Evolutionary conservation across 2,888 invertebrate species (phyloP).

Genomic region (Drosophila kambysellisi): DNA sequence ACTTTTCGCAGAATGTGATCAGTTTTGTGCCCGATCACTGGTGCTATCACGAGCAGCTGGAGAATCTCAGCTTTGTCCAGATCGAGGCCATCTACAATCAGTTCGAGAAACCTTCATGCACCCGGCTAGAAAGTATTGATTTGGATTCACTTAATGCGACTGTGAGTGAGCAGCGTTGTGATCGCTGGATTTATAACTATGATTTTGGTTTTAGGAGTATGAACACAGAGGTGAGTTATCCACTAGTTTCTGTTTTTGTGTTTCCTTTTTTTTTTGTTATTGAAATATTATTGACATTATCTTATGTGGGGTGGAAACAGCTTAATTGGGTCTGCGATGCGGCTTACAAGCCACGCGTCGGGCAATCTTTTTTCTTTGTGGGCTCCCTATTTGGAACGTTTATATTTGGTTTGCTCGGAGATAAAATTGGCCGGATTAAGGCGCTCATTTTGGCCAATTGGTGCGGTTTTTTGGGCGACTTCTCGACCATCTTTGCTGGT

Average conservation of each 20-base stretch:
- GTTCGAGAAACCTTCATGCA: constrained; percentile 79
- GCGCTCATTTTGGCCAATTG: constrained; percentile 86
- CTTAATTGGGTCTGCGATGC: constrained; percentile 87
- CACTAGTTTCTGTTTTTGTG: background rate
- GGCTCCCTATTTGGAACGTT: constrained; percentile 87
- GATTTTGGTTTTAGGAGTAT: constrained; percentile 87
- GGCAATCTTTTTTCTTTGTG: constrained; percentile 87
- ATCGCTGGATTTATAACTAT: constrained; percentile 87
- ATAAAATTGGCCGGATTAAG: constrained; percentile 86
- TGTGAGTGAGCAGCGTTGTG: constrained; percentile 78
- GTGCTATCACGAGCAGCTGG: constrained; percentile 81
- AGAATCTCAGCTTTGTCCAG: constrained; percentile 66
- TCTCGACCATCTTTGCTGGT: constrained; percentile 85
- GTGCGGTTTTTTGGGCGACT: constrained; percentile 86
- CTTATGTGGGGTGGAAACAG: constrained; percentile 51
- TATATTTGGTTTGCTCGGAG: constrained; percentile 86
- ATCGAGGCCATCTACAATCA: constrained; percentile 75
- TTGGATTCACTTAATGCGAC: constrained; percentile 59
- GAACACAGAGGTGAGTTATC: constrained; percentile 86
- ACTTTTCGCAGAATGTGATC: constrained; percentile 87
- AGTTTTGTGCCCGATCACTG: constrained; percentile 86
- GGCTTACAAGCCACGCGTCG: constrained; percentile 87
- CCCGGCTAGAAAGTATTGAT: constrained; percentile 63
- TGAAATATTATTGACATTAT: background rate
- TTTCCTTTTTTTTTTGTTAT: background rate